Evolutionary conservation across 1,140 invertebrate species (phyloP).

Genomic region (Lanistes nyassanus): DNA sequence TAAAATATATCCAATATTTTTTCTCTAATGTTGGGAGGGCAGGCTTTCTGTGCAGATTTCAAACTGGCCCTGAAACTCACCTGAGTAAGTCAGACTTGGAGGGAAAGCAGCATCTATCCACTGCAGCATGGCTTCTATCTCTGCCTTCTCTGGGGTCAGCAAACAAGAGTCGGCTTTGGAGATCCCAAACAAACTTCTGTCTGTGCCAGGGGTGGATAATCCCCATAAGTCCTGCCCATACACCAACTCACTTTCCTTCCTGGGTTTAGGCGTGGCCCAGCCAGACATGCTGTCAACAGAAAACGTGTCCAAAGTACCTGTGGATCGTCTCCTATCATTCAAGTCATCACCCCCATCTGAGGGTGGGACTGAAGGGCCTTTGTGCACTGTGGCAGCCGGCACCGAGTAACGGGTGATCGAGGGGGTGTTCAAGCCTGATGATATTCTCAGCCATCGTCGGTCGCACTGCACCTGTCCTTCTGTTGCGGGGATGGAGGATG

Average conservation of each 20-base stretch:
- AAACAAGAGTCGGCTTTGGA: constrained; percentile 27
- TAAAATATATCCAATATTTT: too few species aligned
- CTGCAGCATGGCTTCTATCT: constrained; percentile 45
- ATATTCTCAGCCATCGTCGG: too few species aligned
- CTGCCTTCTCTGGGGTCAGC: constrained; percentile 42
- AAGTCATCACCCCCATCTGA: background rate
- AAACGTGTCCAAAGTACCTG: constrained; percentile 5
- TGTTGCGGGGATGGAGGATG: too few species aligned
- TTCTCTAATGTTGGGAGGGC: too few species aligned
- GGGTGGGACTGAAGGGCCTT: background rate
- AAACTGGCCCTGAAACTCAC: constrained; percentile 28
- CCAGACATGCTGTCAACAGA: constrained; percentile 2
- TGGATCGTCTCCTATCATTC: constrained; percentile 4
- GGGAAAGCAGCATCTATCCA: constrained; percentile 47
- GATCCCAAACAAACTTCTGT: constrained; percentile 35
- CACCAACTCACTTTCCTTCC: constrained; percentile 13
- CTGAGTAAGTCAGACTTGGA: constrained; percentile 45
- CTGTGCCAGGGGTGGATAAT: constrained; percentile 23
- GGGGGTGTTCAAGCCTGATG: too few species aligned
- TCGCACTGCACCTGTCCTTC: too few species aligned
- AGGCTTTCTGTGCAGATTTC: background rate
- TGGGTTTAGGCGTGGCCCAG: background rate
- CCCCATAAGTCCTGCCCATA: constrained; percentile 7
- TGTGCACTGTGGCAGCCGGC: too few species aligned
- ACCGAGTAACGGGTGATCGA: background rate